These are phyloP conservation scores for Sprattus sprattus DNA, from an alignment of 2,113 vertebrate genomes.

Conservation along the genomic window DNA sequence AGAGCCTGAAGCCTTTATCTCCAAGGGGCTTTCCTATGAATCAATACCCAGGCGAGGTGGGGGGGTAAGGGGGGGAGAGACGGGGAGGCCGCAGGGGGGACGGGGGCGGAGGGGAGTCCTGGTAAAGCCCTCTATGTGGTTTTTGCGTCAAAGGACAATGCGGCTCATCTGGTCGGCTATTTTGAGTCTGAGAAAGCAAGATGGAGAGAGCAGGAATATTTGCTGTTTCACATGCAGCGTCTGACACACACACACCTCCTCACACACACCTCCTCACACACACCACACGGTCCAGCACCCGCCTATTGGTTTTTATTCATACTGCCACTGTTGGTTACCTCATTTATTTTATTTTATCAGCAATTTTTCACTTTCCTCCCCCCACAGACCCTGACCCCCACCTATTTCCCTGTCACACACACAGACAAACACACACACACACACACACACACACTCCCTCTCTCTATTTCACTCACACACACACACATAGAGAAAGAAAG, in stretches of 20 bases:
- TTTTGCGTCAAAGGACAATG: not conserved
- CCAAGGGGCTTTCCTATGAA: conserved; percentile 33
- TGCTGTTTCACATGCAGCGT: not conserved
- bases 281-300: not conserved
- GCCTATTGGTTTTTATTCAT: conserved; percentile 5
- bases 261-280: conserved; percentile 22
- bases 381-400: not conserved
- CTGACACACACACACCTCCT: not conserved
- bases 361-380: conserved; percentile 1
- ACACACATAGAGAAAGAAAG: not conserved
- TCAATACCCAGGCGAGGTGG: conserved; percentile 29
- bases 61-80: not conserved
- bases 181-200: not conserved
- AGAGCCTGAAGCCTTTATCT: conserved; percentile 38
- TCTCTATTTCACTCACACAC: not conserved
- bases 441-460: not conserved
- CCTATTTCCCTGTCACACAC: not conserved
- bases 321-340: not conserved
- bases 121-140: not conserved
- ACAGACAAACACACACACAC: not conserved
- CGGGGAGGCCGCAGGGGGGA: not conserved
- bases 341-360: conserved; percentile 10
- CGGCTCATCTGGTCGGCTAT: not conserved
- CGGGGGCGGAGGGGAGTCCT: not conserved
- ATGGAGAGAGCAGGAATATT: not conserved